Evolutionary conservation across 2,113 vertebrate species (phyloP), one percentile per base, ranked within the genome.

Genomic region (Solenodon paradoxus): DNA sequence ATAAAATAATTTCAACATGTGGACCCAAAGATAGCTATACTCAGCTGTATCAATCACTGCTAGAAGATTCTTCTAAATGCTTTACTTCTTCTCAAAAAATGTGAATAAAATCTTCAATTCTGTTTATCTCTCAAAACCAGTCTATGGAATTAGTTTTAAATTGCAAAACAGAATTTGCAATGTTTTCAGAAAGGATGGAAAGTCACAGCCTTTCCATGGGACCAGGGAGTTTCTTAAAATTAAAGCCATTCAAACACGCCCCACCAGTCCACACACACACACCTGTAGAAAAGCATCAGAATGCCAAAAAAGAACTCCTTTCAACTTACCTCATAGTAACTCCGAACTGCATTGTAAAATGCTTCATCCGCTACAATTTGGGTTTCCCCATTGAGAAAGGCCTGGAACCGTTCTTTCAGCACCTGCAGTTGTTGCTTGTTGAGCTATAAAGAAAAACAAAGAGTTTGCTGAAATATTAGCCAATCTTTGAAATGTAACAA

Each of bases 281-380:
- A 66, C 30, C 9, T 28, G 90, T 17, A 9, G 35, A 32, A 83
- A 64, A 80, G 22, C 15, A 82, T 30, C 5, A 69, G 35, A 92
- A 53, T 71, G 17, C 8, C 26, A 17, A 57, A 91, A 95, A 94
- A 30, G 92, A 79, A 95, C 69, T 49, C n/a, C 45, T 91, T 92
- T 9, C 8, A 84, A 92, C 98, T 98, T 98, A 98, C 99, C 99
- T 99, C 99, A 3, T 99, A 99, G 98, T 99, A 99, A 98, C 99
- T 99, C 79, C 99, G 98, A 81, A 99, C 99, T 0, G 99, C 99
- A 61, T 99, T 99, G 96, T 99, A 99, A 98, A 99, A 99, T 8
- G 99, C 99, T 98, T 99, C 99, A 64, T 99, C 99, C 0, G 99
- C 99, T 35, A 99, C 98, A 0, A 99, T 99, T 96, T 99, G 99